A percentile compares a stretch with the other conserved stretches of the same genome.
phyloP scores from a whole-genome alignment of 2,888 invertebrate genomes.

The Cosmopolites sordidus region DNA sequence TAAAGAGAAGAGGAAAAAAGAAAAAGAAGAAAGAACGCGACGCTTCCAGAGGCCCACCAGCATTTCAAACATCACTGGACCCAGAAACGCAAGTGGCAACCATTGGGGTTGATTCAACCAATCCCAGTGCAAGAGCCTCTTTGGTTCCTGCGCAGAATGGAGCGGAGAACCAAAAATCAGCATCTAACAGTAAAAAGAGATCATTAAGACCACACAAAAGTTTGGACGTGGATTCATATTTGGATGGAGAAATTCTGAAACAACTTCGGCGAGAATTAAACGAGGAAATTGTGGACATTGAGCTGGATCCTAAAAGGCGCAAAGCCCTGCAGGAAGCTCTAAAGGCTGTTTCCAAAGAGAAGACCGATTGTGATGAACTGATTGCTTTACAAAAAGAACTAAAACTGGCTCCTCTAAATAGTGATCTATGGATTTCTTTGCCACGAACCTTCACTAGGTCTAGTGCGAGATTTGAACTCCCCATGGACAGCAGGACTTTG shows the following conservation, averaged over 20 bases:
- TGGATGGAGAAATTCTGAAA: slow-evolving; percentile 61
- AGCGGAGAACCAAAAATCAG: slow-evolving; percentile 35
- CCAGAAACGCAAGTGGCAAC: slow-evolving; percentile 61
- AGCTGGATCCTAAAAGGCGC: slow-evolving; percentile 64
- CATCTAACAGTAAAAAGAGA: slow-evolving; percentile 12
- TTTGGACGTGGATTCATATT: slow-evolving; percentile 47
- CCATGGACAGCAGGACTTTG: slow-evolving; percentile 60
- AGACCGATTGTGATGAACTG: slow-evolving; percentile 52
- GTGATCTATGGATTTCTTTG: slow-evolving; percentile 60
- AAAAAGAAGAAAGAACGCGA: slow-evolving; percentile 47
- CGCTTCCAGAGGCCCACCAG: slow-evolving; percentile 41
- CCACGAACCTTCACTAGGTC: slow-evolving; percentile 73
- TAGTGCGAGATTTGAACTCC: slow-evolving; percentile 70
- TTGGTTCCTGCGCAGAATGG: slow-evolving; percentile 49
- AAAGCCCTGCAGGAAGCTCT: slow-evolving; percentile 67
- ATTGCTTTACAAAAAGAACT: slow-evolving; percentile 51
- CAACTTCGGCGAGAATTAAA: slow-evolving; percentile 64
- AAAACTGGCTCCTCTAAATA: slow-evolving; percentile 51
- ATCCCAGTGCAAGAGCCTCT: slow-evolving; percentile 64
- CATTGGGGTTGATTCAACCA: slow-evolving; percentile 55
- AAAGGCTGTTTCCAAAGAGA: slow-evolving; percentile 44
- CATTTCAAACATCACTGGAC: slow-evolving; percentile 51
- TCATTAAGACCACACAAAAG: slow-evolving; percentile 21
- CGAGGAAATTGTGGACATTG: slow-evolving; percentile 63
- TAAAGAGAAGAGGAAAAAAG: slow-evolving; percentile 56